phyloP scores from a whole-genome alignment of 1,140 invertebrate species.

The Wasmannia auropunctata region DNA sequence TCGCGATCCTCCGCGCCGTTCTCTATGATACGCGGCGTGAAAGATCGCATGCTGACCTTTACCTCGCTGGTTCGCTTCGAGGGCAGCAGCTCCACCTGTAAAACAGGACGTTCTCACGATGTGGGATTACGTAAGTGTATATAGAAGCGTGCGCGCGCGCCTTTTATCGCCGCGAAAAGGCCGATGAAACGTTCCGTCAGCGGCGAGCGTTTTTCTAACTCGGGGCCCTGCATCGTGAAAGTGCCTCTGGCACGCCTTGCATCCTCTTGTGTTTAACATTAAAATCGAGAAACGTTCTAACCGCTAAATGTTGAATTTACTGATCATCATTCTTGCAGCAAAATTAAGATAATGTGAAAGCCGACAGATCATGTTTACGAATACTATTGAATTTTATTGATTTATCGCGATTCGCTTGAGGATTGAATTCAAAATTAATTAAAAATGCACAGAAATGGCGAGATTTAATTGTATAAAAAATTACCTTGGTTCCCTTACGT shows the following conservation, averaged over 20 bases:
- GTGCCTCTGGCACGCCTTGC: background rate
- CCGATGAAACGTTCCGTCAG: constrained; percentile 35
- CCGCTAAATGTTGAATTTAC: background rate
- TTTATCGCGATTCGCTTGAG: background rate
- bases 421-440: background rate
- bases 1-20: constrained; percentile 36
- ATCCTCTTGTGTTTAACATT: constrained; percentile 20
- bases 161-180: constrained; percentile 58
- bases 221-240: constrained; percentile 46
- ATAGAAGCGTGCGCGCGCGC: no score
- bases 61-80: constrained; percentile 74
- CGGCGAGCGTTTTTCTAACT: background rate
- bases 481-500: constrained; percentile 79
- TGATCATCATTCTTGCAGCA: background rate
- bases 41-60: constrained; percentile 81
- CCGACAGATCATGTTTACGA: background rate
- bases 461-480: background rate
- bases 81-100: constrained; percentile 77
- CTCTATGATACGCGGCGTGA: constrained; percentile 82
- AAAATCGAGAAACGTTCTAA: background rate
- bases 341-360: background rate
- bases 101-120: constrained; percentile 72
- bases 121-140: constrained; percentile 65
- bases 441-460: background rate
- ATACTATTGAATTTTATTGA: background rate